These are phyloP conservation scores for Heliconius sara DNA, from an alignment of 2,888 invertebrate species.

Conservation along the genomic window DNA sequence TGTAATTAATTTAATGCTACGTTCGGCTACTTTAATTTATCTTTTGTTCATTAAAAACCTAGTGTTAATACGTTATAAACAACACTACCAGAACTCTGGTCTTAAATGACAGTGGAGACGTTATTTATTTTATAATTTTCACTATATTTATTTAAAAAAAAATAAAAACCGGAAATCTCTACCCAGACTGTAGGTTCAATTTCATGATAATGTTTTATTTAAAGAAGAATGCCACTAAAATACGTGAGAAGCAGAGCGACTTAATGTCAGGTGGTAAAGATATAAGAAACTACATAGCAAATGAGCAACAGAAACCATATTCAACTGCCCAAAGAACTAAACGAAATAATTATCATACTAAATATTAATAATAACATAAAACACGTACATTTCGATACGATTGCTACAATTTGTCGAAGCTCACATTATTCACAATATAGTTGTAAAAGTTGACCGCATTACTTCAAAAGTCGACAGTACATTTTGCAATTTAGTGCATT, in stretches of 20 bases:
- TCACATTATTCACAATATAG: neutral
- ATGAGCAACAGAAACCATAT: neutral
- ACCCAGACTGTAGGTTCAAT: neutral
- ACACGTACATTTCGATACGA: neutral
- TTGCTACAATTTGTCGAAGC: neutral
- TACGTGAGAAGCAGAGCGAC: neutral
- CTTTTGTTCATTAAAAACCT: slow-evolving; percentile 19
- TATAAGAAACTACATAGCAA: neutral
- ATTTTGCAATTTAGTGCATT: slow-evolving; percentile 1
- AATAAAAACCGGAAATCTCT: neutral
- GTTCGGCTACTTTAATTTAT: slow-evolving; percentile 38
- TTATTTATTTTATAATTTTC: neutral
- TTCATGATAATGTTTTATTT: neutral
- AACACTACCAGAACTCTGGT: neutral
- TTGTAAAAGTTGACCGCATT: neutral
- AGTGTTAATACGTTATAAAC: neutral
- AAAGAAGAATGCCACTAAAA: neutral
- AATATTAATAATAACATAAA: neutral
- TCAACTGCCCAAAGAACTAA: too few species aligned
- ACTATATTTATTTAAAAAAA: neutral
- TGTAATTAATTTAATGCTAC: slow-evolving; percentile 46
- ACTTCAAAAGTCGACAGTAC: neutral
- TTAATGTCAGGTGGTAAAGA: neutral
- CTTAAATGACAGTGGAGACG: neutral
- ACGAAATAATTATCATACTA: neutral